Conservation (phyloP, 37 sponge, comb jelly and placozoan species). For the Halisarca cf. caerulea region DNA sequence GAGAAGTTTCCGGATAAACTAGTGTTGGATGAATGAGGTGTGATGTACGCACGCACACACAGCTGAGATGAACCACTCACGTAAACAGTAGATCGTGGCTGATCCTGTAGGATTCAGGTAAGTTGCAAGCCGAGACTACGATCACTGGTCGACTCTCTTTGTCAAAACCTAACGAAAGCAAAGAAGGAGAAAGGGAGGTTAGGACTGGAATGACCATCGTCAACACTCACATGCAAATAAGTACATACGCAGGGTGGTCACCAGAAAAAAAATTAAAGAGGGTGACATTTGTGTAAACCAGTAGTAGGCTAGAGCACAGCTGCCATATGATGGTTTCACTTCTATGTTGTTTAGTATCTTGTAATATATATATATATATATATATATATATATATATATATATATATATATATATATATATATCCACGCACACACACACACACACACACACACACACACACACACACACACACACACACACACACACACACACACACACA, state of each 20-base stretch:
- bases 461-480: constrained; percentile 36
- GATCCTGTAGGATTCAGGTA: constrained; percentile 59
- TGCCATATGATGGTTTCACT: no score
- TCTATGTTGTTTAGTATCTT: no score
- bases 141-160: constrained; percentile 68
- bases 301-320: no score
- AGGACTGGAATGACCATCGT: no score
- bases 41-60: no score
- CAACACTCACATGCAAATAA: neutral
- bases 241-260: neutral
- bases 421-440: constrained; percentile 19
- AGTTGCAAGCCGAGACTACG: constrained; percentile 65
- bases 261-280: no score
- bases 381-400: neutral
- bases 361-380: neutral
- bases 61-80: no score
- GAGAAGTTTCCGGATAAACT: no score
- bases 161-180: constrained; percentile 76
- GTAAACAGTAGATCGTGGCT: constrained; percentile 60
- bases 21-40: no score
- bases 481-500: constrained; percentile 32
- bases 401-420: neutral
- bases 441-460: constrained; percentile 38
- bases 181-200: neutral
- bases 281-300: no score